phyloP scores from a whole-genome alignment of 2,113 vertebrate genomes.

The Oenanthe oenanthe region DNA sequence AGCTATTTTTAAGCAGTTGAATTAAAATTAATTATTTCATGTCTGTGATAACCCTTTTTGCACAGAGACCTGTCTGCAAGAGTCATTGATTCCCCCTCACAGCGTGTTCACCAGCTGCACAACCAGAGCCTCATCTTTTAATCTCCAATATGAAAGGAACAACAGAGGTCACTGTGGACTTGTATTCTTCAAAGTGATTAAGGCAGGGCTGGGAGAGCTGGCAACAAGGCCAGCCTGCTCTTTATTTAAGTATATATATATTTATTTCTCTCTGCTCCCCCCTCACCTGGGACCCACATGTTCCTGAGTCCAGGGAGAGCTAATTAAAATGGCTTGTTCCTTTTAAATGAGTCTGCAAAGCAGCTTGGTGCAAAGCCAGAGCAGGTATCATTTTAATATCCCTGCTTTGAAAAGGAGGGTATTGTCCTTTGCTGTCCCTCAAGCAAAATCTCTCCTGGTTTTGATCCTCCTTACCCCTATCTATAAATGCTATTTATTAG shows the following conservation, averaged over 20 bases:
- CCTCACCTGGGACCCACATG: neutral
- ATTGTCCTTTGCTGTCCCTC: neutral
- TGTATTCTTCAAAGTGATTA: conserved; percentile 16
- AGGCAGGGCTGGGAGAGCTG: neutral
- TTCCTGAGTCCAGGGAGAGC: conserved; percentile 25
- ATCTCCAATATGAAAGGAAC: conserved; percentile 53
- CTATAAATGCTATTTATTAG: neutral
- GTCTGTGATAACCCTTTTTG: neutral
- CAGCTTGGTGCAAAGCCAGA: neutral
- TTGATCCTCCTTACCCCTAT: neutral
- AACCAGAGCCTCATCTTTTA: neutral
- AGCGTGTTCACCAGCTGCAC: neutral
- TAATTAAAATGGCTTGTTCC: conserved; percentile 49
- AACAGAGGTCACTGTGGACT: conserved; percentile 64
- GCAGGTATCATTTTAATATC: neutral
- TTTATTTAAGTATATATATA: conserved; percentile 28
- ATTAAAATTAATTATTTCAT: conserved; percentile 29
- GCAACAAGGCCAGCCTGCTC: neutral
- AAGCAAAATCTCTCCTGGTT: neutral
- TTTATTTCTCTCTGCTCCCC: conserved; percentile 6
- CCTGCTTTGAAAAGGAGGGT: neutral
- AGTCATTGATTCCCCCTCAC: conserved; percentile 2
- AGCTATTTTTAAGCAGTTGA: neutral
- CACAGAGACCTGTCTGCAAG: neutral
- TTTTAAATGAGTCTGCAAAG: neutral